Conservation (phyloP, 2,113 vertebrate genomes). For the Calonectris borealis region DNA sequence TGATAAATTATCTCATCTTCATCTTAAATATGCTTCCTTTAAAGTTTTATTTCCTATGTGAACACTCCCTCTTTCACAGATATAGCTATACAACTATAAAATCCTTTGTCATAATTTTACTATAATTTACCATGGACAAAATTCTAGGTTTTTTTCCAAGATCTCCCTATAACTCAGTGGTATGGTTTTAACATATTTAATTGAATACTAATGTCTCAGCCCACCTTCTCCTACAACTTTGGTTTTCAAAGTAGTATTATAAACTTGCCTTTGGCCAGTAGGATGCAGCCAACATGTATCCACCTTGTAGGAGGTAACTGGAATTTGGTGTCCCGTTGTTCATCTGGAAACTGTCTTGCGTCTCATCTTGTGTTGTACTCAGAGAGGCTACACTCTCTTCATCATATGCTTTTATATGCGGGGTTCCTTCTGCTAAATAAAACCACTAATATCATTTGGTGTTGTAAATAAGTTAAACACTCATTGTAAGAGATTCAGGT, state of each 20-base stretch:
- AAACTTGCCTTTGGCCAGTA: constrained; percentile 95
- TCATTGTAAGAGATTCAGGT: background rate
- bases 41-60: background rate
- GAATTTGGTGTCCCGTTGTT: constrained; percentile 88
- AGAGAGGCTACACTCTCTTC: constrained; percentile 95
- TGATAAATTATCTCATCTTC: background rate
- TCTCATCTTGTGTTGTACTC: constrained; percentile 91
- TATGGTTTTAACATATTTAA: background rate
- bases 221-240: background rate
- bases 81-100: background rate
- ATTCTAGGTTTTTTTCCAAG: background rate
- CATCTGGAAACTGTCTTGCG: constrained; percentile 87
- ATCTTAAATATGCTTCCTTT: background rate
- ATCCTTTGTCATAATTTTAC: background rate
- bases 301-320: constrained; percentile 85
- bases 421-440: constrained; percentile 76
- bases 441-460: background rate
- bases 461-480: background rate
- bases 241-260: background rate
- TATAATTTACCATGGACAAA: background rate
- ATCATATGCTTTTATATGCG: constrained; percentile 89
- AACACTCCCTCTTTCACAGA: background rate
- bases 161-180: background rate
- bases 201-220: background rate
- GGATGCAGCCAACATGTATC: constrained; percentile 93